Evolutionary conservation across 2,113 vertebrate species (phyloP).

Genomic region (Pseudois nayaur): DNA sequence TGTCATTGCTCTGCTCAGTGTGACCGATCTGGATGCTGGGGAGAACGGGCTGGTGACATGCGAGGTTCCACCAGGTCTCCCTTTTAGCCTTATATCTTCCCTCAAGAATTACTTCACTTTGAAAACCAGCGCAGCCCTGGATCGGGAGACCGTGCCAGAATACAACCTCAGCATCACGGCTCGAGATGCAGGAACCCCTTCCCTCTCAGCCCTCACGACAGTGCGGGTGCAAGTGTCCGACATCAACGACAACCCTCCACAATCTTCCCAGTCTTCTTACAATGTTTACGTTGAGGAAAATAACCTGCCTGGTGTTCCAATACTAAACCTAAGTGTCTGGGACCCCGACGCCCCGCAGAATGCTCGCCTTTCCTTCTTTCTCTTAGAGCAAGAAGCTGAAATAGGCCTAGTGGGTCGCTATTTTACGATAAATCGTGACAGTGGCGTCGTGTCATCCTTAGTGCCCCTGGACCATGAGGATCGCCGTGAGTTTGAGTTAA

Average conservation of each 20-base stretch:
- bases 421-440: conserved; percentile 83
- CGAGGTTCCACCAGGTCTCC: conserved; percentile 77
- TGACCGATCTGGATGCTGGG: conserved; percentile 82
- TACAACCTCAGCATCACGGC: conserved; percentile 84
- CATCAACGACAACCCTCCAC: conserved; percentile 85
- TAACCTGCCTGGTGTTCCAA: conserved; percentile 82
- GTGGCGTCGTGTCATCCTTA: conserved; percentile 78
- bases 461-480: conserved; percentile 83
- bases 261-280: conserved; percentile 82
- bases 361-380: conserved; percentile 82
- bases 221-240: conserved; percentile 82
- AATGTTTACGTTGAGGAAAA: conserved; percentile 89
- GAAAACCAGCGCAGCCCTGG: conserved; percentile 80
- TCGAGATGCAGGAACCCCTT: conserved; percentile 77
- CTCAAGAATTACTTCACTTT: conserved; percentile 84
- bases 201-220: conserved; percentile 75
- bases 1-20: conserved; percentile 80
- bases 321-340: conserved; percentile 84
- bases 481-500: conserved; percentile 77
- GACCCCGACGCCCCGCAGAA: conserved; percentile 83
- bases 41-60: conserved; percentile 83
- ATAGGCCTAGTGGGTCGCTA: conserved; percentile 69
- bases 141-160: conserved; percentile 77
- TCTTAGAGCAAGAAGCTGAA: conserved; percentile 77
- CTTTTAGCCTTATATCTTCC: conserved; percentile 82